phyloP scores from a whole-genome alignment of 2,888 invertebrate species.

The Chironomus tentans region DNA sequence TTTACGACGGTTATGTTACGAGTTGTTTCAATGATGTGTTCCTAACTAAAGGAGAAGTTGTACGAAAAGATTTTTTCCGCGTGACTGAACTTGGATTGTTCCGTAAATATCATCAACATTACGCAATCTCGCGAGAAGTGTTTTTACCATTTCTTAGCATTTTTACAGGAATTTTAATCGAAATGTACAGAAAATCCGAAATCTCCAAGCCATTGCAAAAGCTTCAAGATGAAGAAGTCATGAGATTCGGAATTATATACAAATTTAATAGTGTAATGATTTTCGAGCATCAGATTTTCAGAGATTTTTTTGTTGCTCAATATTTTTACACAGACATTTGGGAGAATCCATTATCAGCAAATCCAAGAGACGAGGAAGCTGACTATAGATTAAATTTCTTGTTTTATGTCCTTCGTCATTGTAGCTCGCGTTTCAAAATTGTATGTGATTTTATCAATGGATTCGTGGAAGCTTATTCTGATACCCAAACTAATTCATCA shows the following conservation, averaged over 20 bases:
- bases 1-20: no score
- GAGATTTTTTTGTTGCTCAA: background rate
- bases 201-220: no score
- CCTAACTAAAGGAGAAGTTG: no score
- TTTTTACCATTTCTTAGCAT: no score
- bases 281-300: background rate
- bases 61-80: no score
- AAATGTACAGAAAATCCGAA: no score
- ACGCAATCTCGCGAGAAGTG: no score
- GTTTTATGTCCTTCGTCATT: background rate
- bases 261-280: background rate
- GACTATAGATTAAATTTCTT: background rate
- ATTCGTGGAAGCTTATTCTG: background rate
- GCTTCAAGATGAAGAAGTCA: no score
- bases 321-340: background rate
- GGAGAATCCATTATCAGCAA: background rate
- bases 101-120: no score
- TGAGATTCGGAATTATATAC: background rate
- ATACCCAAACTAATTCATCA: background rate
- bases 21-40: no score
- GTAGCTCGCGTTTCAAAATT: background rate
- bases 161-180: no score
- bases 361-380: background rate
- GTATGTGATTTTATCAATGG: background rate
- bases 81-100: no score